Evolutionary conservation across 2,888 invertebrate species (phyloP), one percentile per base, ranked within the genome.

Genomic region (Protonemura montana): DNA sequence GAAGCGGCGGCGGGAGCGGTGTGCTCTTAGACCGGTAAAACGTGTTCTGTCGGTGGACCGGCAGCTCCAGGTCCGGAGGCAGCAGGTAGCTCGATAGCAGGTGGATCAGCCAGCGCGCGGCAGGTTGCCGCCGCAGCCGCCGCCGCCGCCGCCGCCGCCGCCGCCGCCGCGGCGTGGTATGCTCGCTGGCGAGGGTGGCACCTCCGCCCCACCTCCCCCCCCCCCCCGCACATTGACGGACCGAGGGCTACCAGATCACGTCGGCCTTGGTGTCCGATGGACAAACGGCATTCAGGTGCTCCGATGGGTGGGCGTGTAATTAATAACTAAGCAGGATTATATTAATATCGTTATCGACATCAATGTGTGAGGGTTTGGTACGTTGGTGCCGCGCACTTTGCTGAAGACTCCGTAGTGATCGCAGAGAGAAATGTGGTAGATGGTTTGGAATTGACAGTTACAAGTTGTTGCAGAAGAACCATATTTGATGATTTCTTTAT

Each of bases 181-280:
- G 59, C 59, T 10, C 7, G 59, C 1, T 2, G 29, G 81, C 81
- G 81, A 81, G 81, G 81, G 81, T 81, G 81, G 81, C 26, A 29
- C 81, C n/a, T 3, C 81, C 81, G n/a, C 59, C 59, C 21, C 59
- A n/a, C 59, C 21, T 3, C 59, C 59, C 59, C 21, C 59, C 59
- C 21, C 6, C 59, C 13, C 59, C 59, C 21, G 16, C 59, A 2
- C 59, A 59, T 30, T 81, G 78, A 78, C 78, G 16, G 78, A 78
- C n/a, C 78, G 78, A 78, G 78, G 78, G 78, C 78, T 78, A 21
- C 78, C 78, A 78, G 78, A 78, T 78, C 78, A 78, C 78, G 78
- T 13, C 78, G 78, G 10, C 78, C 78, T 78, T 78, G 78, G 59
- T 59, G 59, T 59, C 59, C 59, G 59, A 59, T 59, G 59, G 59